Evolutionary conservation across 2,888 invertebrate genomes (phyloP).

Genomic region (Nasonia oneida): DNA sequence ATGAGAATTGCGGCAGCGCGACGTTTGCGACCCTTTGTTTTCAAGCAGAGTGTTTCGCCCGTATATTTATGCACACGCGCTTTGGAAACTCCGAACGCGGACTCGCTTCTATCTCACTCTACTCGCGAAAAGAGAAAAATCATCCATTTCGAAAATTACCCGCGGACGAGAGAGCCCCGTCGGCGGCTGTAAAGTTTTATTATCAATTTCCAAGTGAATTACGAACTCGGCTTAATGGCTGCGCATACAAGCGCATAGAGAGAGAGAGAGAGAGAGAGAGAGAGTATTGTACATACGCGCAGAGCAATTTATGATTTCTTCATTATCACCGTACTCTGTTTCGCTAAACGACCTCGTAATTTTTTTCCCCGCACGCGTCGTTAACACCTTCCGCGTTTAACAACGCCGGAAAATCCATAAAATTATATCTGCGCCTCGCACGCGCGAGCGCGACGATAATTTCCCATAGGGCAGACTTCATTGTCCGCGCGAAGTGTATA

Average conservation of each 20-base stretch:
- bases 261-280: background rate
- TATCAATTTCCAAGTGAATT: conserved; percentile 22
- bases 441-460: background rate
- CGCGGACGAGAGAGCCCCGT: background rate
- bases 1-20: conserved; percentile 16
- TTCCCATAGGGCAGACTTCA: background rate
- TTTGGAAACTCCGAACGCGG: background rate
- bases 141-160: conserved; percentile 6
- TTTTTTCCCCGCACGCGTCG: conserved; percentile 2
- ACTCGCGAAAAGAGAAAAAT: background rate
- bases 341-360: conserved; percentile 32
- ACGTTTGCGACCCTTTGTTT: conserved; percentile 44
- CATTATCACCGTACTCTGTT: background rate
- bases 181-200: conserved; percentile 8
- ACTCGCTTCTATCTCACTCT: background rate
- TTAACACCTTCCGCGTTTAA: conserved; percentile 45
- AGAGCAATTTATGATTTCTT: conserved; percentile 17
- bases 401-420: background rate
- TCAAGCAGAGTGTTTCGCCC: background rate
- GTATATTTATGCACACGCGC: background rate
- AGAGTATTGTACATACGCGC: background rate
- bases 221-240: background rate
- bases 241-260: background rate
- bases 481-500: background rate
- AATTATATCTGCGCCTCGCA: background rate